Evolutionary conservation across 2,888 invertebrate species (phyloP), one percentile per base, ranked within the genome.

Genomic region (Sipunculus nudus): DNA sequence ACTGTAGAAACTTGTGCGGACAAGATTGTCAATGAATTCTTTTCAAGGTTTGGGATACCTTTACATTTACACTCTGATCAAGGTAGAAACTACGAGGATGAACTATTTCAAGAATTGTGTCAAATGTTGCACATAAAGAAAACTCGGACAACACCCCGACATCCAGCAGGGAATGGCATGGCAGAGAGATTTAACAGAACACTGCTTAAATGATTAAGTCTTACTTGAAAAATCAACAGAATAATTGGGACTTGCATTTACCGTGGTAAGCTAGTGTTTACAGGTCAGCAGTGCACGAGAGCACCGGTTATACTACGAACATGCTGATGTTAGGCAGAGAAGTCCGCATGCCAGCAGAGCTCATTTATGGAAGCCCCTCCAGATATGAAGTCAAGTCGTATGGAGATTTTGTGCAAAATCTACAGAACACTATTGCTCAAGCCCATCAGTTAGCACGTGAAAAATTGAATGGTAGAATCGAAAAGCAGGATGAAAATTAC

Each of bases 91-190:
- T 67, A 58, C 55, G 61, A 69, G 41, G 65, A 63, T 46, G 28
- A 50, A 38, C 13, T 65, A n/a, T 67, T 70, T 31, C 6, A 29
- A 72, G 73, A 50, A 64, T 64, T 41, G 68, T 70, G 66, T 50
- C 8, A 46, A 21, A 6, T 70, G 28, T 38, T 63, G 4, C 65
- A 65, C 28, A 63, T 70, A n/a, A 49, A 46, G 43, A 67, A 67
- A 55, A 67, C 57, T 1, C 40, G 63, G 10, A 65, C 65, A 19
- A 46, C 50, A 21, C 39, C 59, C 3, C 50, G 67, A 39, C 54
- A 60, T 50, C 68, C 66, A 8, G 56, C 52, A 52, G 35, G 60
- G 21, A 64, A 68, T 56, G 64, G 68, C 16, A 54, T 45, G 32
- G 38, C 41, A 3, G 64, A 70, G 39, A 16, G 62, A 29, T 61